Evolutionary conservation across 2,888 invertebrate species (phyloP), one percentile per base, ranked within the genome.

Genomic region (Portevinia maculata): DNA sequence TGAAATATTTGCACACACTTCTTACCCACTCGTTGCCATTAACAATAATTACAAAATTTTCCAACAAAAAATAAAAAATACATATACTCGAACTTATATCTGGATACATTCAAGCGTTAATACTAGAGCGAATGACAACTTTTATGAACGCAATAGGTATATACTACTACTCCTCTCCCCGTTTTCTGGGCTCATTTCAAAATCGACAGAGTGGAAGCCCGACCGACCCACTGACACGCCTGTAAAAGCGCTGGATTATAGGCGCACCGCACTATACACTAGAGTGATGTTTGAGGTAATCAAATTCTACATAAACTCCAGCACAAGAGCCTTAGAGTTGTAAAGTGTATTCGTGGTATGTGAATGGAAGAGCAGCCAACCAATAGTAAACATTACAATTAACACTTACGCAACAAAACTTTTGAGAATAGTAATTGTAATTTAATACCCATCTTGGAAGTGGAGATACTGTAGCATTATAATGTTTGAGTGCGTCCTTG

Each of bases 321-420:
- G 21, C 55, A 24, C 55, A 6, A 57, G 55, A 59, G 34, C n/a
- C 19, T 28, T 30, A 15, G 21, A 79, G 52, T 48, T 60, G 46
- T 19, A 55, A 50, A 62, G 74, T 74, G 34, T 39, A 55, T 69
- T 65, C 48, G 44, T 19, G 19, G 11, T 30, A 19, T 4, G 24
- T 19, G 15, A 9, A 32, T 8, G 21, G 13, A 24, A 44, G 15
- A n/a, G 28, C 19, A n/a, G 24, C 24, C 24, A 24, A 24, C 24
- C 24, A 60, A 74, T 32, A 24, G 41, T 28, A 34, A 69, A 67
- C 65, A 79, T 74, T 46, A 79, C 74, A 79, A 75, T 79, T 79
- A 75, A 79, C 65, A 79, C 79, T 79, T 74, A 74, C 74, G 74
- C 79, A 79, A 79, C 73, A 73, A 73, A 79, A 79, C 67, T 69